These are phyloP conservation scores for Tadarida brasiliensis DNA, from an alignment of 2,797 vertebrate species.

Conservation along the genomic window DNA sequence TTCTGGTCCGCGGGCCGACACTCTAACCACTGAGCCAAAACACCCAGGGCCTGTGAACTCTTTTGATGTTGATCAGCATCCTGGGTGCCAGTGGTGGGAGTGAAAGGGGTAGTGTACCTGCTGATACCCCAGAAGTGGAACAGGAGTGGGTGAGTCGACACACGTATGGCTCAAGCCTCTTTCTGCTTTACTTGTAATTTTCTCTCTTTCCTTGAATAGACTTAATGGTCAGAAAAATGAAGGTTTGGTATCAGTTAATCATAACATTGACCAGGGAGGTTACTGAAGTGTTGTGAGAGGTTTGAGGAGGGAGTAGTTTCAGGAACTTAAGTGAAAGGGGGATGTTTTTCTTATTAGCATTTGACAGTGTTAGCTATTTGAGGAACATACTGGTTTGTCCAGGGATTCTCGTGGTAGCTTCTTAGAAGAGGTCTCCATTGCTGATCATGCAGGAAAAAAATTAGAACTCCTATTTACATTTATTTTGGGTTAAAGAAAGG, in stretches of 20 bases:
- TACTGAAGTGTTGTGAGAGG: neutral
- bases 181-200: slow-evolving; percentile 3
- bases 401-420: neutral
- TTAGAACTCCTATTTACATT: slow-evolving; percentile 9
- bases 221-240: neutral
- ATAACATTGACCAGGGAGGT: neutral
- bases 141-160: neutral
- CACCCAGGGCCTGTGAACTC: neutral
- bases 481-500: neutral
- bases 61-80: neutral
- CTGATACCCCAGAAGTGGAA: neutral
- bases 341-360: slow-evolving; percentile 2
- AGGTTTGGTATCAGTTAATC: neutral
- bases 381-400: slow-evolving; percentile 19
- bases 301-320: neutral
- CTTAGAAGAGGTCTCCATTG: slow-evolving; percentile 23
- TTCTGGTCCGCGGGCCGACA: no score
- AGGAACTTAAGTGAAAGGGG: neutral
- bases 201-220: neutral
- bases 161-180: neutral
- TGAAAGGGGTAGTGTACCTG: neutral
- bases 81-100: neutral
- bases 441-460: neutral
- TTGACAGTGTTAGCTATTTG: neutral
- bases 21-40: no score